These are phyloP conservation scores for Synanthedon formicaeformis DNA, from an alignment of 2,888 invertebrate genomes.

Conservation along the genomic window DNA sequence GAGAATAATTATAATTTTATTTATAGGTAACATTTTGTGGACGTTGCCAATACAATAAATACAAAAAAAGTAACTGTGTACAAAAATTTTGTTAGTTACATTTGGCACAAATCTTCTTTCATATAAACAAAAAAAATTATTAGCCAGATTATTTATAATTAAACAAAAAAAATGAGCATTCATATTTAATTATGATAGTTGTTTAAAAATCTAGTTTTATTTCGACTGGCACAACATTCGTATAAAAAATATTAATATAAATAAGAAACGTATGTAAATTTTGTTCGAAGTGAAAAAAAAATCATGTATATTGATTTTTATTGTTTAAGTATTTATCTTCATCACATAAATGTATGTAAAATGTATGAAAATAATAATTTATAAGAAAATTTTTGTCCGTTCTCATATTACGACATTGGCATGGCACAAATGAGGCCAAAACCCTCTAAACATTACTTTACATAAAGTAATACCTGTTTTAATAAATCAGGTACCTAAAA, in stretches of 20 bases:
- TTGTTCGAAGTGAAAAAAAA: neutral
- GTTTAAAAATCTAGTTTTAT: conserved; percentile 9
- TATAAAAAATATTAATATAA: conserved; percentile 17
- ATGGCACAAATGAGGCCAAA: too few species aligned
- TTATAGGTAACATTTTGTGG: conserved; percentile 46
- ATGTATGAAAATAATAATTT: too few species aligned
- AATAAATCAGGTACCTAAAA: neutral
- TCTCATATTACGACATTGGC: too few species aligned
- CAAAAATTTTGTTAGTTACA: conserved; percentile 4
- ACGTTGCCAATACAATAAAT: conserved; percentile 41
- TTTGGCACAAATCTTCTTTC: conserved; percentile 48
- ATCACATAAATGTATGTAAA: too few species aligned
- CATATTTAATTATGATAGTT: conserved; percentile 17
- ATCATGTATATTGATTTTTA: too few species aligned
- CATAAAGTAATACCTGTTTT: neutral
- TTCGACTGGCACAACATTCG: conserved; percentile 63
- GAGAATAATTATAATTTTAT: conserved; percentile 17
- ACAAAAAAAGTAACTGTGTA: conserved; percentile 9
- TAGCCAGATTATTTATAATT: conserved; percentile 22
- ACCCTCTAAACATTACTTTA: too few species aligned
- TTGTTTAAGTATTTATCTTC: too few species aligned
- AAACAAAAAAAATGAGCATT: conserved; percentile 37
- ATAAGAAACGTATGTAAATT: conserved; percentile 1
- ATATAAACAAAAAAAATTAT: conserved; percentile 16
- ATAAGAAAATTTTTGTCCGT: too few species aligned